Evolutionary conservation across 2,797 vertebrate genomes (phyloP).

Genomic region (Melopsittacus undulatus): DNA sequence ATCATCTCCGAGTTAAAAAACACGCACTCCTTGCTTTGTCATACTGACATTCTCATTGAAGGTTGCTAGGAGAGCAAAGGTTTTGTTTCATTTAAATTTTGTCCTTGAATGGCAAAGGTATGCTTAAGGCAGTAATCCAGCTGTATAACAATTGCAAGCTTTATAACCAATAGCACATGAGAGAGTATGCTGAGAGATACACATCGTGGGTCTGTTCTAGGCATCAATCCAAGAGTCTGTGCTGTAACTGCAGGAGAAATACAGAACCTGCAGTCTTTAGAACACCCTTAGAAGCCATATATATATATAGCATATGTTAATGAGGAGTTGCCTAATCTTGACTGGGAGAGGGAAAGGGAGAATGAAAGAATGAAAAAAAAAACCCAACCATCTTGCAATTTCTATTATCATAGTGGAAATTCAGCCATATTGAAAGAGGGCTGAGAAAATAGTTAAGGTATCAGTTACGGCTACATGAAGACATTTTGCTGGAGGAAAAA

Average conservation of each 20-base stretch:
- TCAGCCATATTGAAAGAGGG: not conserved
- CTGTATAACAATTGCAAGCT: conserved; percentile 55
- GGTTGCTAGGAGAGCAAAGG: conserved; percentile 38
- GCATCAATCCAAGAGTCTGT: not conserved
- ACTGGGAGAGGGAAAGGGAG: not conserved
- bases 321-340: not conserved
- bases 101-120: conserved; percentile 64
- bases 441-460: not conserved
- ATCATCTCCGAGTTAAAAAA: conserved; percentile 44
- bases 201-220: conserved; percentile 45
- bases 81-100: conserved; percentile 34
- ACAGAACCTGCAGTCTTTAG: not conserved
- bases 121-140: conserved; percentile 49
- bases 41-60: conserved; percentile 19
- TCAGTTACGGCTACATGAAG: not conserved
- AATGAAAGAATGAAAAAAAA: not conserved
- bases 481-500: not conserved
- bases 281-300: not conserved
- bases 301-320: not conserved
- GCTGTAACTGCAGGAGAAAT: conserved; percentile 9
- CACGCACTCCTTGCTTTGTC: conserved; percentile 48
- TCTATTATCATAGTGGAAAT: not conserved
- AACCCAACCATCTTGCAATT: not conserved
- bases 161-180: conserved; percentile 58
- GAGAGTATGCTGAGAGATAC: conserved; percentile 39